A percentile compares a stretch with the other conserved stretches of the same genome.
phyloP scores from a whole-genome alignment of 64 coral and sea anemone species.

The Actinia tenebrosa region DNA sequence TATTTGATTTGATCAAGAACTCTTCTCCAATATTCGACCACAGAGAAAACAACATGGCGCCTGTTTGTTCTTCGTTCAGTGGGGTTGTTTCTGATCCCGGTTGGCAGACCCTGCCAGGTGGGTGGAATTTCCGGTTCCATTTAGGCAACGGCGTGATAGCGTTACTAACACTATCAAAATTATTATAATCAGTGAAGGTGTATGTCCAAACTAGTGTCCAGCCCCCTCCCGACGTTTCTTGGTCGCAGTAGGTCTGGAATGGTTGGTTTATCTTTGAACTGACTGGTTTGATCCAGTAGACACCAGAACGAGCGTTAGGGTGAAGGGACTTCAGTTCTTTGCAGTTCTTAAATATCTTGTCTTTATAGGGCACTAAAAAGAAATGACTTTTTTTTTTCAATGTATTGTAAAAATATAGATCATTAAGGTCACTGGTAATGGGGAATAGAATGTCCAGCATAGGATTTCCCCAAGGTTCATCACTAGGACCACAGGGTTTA shows the following conservation, averaged over 20 bases:
- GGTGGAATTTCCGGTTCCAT: not conserved
- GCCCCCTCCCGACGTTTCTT: constrained; percentile 49
- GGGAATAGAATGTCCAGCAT: no score
- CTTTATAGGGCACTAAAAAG: not conserved
- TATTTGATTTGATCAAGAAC: constrained; percentile 41
- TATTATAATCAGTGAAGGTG: constrained; percentile 56
- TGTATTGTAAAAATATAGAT: not conserved
- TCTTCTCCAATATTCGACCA: constrained; percentile 26
- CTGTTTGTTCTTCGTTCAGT: constrained; percentile 4
- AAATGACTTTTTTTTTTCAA: not conserved
- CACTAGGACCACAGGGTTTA: no score
- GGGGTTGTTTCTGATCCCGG: constrained; percentile 5
- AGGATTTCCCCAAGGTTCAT: no score
- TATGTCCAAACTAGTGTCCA: constrained; percentile 76
- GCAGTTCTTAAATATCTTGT: not conserved
- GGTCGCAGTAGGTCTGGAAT: constrained; percentile 60
- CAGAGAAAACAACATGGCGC: constrained; percentile 15
- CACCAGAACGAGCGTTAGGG: constrained; percentile 10
- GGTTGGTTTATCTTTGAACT: not conserved
- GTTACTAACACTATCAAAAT: constrained; percentile 38
- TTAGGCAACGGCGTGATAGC: constrained; percentile 46
- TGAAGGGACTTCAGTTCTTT: not conserved
- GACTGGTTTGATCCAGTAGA: constrained; percentile 49
- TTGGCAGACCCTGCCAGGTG: not conserved
- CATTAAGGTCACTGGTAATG: no score